Percentiles rank a stretch among this genome's conserved stretches.
These are phyloP conservation scores for Drosophila quinaria DNA, from an alignment of 2,888 invertebrate species.

Conservation along the genomic window DNA sequence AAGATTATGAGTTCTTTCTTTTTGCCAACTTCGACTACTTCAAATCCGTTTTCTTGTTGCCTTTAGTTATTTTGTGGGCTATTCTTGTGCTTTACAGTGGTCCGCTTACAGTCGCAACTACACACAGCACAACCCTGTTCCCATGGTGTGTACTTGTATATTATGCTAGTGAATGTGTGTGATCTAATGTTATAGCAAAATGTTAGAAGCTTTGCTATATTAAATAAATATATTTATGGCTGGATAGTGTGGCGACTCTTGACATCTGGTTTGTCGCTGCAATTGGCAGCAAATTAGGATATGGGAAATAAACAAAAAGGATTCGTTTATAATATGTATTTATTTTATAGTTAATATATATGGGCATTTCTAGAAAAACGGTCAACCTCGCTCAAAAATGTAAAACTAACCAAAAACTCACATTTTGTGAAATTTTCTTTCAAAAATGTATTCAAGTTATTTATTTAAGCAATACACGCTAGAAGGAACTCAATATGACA, in stretches of 20 bases:
- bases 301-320: background rate
- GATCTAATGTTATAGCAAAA: background rate
- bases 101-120: slow-evolving; percentile 3
- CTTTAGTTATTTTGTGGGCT: background rate
- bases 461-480: too few relatives aligned
- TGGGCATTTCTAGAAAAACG: too few relatives aligned
- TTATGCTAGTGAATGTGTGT: background rate
- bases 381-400: too few relatives aligned
- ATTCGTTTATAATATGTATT: background rate
- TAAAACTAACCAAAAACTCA: too few relatives aligned
- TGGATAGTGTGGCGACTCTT: background rate
- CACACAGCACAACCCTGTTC: background rate
- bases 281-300: background rate
- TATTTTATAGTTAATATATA: background rate
- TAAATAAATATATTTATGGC: too few relatives aligned
- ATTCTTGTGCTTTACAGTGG: background rate
- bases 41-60: background rate
- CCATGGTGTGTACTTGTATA: background rate
- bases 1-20: slow-evolving; percentile 37
- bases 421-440: too few relatives aligned
- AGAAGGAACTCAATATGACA: too few relatives aligned
- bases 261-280: background rate
- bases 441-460: too few relatives aligned
- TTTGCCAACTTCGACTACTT: background rate
- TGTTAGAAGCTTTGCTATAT: too few relatives aligned